These are phyloP conservation scores for Hybognathus amarus DNA, from an alignment of 2,797 vertebrate genomes.

Conservation along the genomic window DNA sequence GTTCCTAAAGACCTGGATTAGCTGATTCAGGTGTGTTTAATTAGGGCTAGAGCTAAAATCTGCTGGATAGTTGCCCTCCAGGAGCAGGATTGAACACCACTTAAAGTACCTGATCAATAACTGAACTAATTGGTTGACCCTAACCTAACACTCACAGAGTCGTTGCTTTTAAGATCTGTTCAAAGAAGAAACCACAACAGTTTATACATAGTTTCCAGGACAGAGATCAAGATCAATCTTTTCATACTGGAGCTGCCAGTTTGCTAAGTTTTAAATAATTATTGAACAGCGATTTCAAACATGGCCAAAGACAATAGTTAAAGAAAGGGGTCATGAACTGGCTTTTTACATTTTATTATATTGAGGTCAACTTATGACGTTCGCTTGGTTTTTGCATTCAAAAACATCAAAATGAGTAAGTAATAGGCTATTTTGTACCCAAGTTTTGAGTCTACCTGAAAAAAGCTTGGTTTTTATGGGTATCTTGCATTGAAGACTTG, in stretches of 20 bases:
- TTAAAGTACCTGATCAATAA: not conserved
- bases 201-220: not conserved
- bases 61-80: not conserved
- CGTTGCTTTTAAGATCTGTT: not conserved
- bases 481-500: no score
- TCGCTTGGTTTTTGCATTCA: no score
- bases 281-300: not conserved
- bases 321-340: not conserved
- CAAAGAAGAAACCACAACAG: not conserved
- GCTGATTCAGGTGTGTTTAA: no score
- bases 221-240: not conserved
- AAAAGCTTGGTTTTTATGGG: no score
- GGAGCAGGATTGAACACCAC: not conserved
- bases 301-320: no score
- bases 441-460: no score
- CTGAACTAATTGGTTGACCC: not conserved
- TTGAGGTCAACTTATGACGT: no score
- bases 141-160: conserved; percentile 26
- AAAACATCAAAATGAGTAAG: no score
- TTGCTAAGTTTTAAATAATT: not conserved
- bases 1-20: no score
- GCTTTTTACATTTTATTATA: no score
- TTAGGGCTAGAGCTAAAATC: not conserved
- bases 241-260: not conserved
- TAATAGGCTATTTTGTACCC: no score